These are phyloP conservation scores for Saturnia japonica DNA, from an alignment of 2,888 invertebrate species.

Conservation along the genomic window DNA sequence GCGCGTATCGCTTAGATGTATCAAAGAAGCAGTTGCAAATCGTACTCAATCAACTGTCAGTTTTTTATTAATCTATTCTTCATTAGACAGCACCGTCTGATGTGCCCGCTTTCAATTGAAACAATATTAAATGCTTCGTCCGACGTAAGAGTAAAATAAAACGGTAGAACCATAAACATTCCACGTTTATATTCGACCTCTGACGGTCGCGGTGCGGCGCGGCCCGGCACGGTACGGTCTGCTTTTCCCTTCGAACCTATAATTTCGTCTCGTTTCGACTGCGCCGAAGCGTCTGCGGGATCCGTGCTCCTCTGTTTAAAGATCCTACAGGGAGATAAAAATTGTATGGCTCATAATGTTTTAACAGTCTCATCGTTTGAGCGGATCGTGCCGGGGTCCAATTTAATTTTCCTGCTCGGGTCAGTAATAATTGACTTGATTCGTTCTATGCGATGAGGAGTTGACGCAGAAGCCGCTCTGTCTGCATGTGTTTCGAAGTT, in stretches of 20 bases:
- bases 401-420: conserved; percentile 75
- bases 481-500: conserved; percentile 41
- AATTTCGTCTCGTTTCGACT: conserved; percentile 58
- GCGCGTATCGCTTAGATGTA: conserved; percentile 37
- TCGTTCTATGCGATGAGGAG: conserved; percentile 68
- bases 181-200: conserved; percentile 82
- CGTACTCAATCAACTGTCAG: conserved; percentile 67
- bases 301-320: conserved; percentile 61
- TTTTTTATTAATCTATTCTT: conserved; percentile 71
- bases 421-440: conserved; percentile 75
- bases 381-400: conserved; percentile 57
- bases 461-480: conserved; percentile 54
- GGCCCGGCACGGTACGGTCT: conserved; percentile 49
- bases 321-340: conserved; percentile 75
- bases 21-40: conserved; percentile 61
- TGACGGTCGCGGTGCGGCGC: conserved; percentile 55
- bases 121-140: conserved; percentile 79
- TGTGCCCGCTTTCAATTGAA: conserved; percentile 79
- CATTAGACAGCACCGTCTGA: conserved; percentile 73
- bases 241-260: conserved; percentile 44
- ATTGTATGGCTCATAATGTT: conserved; percentile 78
- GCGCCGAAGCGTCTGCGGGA: conserved; percentile 75
- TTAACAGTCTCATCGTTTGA: conserved; percentile 72
- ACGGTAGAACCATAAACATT: conserved; percentile 82
- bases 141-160: conserved; percentile 78